Evolutionary conservation across 2,888 invertebrate species (phyloP), one percentile per base, ranked within the genome.

Genomic region (Mesochorus sp.): DNA sequence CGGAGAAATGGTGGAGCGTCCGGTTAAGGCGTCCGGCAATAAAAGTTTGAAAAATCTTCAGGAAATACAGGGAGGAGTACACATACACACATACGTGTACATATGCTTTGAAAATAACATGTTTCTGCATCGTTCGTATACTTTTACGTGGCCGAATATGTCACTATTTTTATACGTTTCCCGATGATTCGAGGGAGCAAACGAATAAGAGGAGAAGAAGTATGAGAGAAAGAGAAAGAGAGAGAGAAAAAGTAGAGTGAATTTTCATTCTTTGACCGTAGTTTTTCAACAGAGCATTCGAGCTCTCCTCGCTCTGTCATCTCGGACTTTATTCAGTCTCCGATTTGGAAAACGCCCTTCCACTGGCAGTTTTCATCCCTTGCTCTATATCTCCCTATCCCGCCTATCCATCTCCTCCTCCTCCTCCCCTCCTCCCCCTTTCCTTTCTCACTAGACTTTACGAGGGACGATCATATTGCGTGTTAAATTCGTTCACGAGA

Each of bases 401-500:
- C 49, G 3, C 37, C 49, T 21, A 19, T 26, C 12, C 19, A 17
- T 37, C 19, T 14, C 47, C 59, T 6, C 28, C 3, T 19, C 47
- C 6, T n/a, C 67, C 44, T 34, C 47, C 28, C 17, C 10, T 28
- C 24, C 26, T 14, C n/a, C 5, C 12, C 10, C 34, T 76, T 51
- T 59, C 28, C 39, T 34, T 28, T 34, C 19, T 61, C 61, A 47
- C 62, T 64, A 42, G 62, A 75, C 67, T 78, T 80, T 75, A 80
- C 77, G 80, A 75, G 66, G 21, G 49, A 66, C 72, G 68, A 67
- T 75, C 80, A 75, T 75, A 74, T 59, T 75, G 77, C 71, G 74
- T 78, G 75, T 75, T 75, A 78, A 80, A 80, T 80, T 72, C 61
- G 53, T 37, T 67, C 57, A 73, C 49, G 24, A 53, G 55, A 62